Conservation (phyloP, 37 sponge, comb jelly and placozoan genomes). For the Bolinopsis microptera region DNA sequence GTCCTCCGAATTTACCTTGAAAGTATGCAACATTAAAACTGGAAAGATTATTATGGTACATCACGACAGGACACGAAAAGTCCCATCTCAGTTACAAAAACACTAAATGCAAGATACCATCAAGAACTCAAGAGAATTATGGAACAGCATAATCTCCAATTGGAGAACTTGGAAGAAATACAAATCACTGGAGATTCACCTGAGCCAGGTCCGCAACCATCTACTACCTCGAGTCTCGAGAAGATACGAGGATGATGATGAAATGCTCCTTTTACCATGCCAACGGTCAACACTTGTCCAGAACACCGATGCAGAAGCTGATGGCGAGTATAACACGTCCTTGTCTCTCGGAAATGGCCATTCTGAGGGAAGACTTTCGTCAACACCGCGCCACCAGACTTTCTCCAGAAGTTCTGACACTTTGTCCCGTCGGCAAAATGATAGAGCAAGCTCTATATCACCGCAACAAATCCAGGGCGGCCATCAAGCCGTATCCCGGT, state of each 20-base stretch:
- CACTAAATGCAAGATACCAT: background rate
- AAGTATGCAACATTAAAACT: background rate
- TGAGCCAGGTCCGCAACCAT: background rate
- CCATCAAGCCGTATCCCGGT: background rate
- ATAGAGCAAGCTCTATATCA: background rate
- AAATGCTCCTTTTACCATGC: background rate
- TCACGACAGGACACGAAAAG: background rate
- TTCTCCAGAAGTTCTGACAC: too few relatives aligned
- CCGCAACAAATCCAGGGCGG: background rate
- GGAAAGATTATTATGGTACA: background rate
- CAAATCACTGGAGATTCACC: background rate
- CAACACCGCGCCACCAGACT: too few relatives aligned
- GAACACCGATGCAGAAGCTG: too few relatives aligned
- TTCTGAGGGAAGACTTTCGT: too few relatives aligned
- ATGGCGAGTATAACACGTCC: too few relatives aligned
- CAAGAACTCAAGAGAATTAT: background rate
- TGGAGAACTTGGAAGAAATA: background rate
- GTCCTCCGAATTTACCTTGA: background rate
- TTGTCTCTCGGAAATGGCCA: too few relatives aligned
- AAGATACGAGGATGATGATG: background rate
- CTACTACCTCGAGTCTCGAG: too few relatives aligned
- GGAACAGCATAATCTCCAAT: too few relatives aligned
- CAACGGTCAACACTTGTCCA: background rate
- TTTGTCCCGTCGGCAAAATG: too few relatives aligned
- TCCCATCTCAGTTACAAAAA: background rate